Evolutionary conservation across 1,140 invertebrate genomes (phyloP).

Genomic region (Drosophila athabasca): DNA sequence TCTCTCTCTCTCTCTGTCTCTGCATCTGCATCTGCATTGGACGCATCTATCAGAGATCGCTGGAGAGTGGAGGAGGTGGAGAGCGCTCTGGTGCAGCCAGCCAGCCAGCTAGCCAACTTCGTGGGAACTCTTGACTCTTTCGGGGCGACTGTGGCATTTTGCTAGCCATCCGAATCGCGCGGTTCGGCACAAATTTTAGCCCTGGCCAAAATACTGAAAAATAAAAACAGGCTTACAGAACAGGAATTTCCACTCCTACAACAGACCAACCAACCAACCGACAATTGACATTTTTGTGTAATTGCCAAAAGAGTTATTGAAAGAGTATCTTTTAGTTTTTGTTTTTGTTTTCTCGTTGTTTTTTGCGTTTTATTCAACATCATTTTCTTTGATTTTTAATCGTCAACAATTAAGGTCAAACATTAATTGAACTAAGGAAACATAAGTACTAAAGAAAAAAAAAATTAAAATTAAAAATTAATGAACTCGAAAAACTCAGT

Average conservation of each 20-base stretch:
- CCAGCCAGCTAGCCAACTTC: conserved; percentile 33
- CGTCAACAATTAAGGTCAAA: conserved; percentile 72
- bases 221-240: conserved; percentile 72
- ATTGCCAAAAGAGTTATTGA: conserved; percentile 26
- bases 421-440: conserved; percentile 5
- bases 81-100: conserved; percentile 39
- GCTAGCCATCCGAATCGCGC: conserved; percentile 16
- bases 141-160: conserved; percentile 61
- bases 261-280: conserved; percentile 49
- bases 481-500: neutral
- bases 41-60: conserved; percentile 61
- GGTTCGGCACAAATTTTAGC: conserved; percentile 67
- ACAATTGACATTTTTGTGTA: conserved; percentile 72
- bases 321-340: conserved; percentile 28
- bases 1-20: too few relatives aligned
- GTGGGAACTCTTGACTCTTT: conserved; percentile 73
- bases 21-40: conserved; percentile 16
- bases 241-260: conserved; percentile 82
- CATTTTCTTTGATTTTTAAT: conserved; percentile 22
- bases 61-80: too few relatives aligned
- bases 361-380: conserved; percentile 8
- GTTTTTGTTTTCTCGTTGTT: conserved; percentile 7
- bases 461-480: neutral
- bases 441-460: conserved; percentile 7
- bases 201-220: conserved; percentile 54